phyloP scores from a whole-genome alignment of 2,888 invertebrate species.

The Drosophila borealis region DNA sequence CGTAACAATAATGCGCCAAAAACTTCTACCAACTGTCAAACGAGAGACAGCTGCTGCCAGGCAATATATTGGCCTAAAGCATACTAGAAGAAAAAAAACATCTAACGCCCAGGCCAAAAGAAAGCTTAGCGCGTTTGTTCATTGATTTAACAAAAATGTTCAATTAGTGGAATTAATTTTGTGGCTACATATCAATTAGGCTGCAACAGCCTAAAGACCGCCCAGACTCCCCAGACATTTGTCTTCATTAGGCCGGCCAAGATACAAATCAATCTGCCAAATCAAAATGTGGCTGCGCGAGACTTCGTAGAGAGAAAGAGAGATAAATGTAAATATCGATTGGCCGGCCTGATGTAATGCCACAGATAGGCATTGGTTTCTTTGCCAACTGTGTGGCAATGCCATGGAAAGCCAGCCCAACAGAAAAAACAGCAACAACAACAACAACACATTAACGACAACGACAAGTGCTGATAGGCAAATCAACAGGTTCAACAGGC shows the following conservation, averaged over 20 bases:
- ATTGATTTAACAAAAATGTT: constrained; percentile 35
- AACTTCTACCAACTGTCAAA: constrained; percentile 5
- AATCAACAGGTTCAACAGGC: constrained; percentile 75
- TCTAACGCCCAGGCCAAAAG: constrained; percentile 30
- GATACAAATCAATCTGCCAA: constrained; percentile 76
- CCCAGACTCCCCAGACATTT: constrained; percentile 63
- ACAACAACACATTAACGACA: constrained; percentile 37
- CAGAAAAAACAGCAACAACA: constrained; percentile 7
- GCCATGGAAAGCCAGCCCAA: constrained; percentile 55
- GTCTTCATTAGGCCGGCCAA: constrained; percentile 71
- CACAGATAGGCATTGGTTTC: constrained; percentile 61
- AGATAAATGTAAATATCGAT: constrained; percentile 63
- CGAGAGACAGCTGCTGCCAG: constrained; percentile 1
- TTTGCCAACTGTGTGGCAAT: constrained; percentile 63
- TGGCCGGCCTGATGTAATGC: constrained; percentile 69
- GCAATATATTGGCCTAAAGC: constrained; percentile 15
- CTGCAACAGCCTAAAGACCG: constrained; percentile 48
- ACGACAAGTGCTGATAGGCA: constrained; percentile 68
- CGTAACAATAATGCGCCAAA: neutral
- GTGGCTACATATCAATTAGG: constrained; percentile 63
- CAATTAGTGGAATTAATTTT: constrained; percentile 53
- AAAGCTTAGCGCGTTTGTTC: constrained; percentile 37
- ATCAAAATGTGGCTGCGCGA: constrained; percentile 37
- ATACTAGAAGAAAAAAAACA: neutral
- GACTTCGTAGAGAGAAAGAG: neutral